These are phyloP conservation scores for Cecropterus lyciades DNA, from an alignment of 1,140 invertebrate genomes.

Conservation along the genomic window DNA sequence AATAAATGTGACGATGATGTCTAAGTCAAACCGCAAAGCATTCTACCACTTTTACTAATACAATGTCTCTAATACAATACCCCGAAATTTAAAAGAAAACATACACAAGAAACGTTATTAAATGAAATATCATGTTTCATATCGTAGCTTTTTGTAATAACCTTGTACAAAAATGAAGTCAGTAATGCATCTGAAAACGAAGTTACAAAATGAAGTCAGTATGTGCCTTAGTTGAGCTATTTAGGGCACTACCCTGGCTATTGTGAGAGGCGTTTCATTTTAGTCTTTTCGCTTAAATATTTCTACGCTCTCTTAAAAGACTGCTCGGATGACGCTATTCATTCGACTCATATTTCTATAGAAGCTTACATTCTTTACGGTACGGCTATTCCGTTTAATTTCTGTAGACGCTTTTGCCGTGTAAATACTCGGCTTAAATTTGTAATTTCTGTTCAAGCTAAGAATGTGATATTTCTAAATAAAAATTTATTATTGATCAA, in stretches of 20 bases:
- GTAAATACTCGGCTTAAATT: not conserved
- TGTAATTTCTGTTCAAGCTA: not conserved
- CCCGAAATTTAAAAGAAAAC: too few relatives aligned
- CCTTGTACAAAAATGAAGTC: not conserved
- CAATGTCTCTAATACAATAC: too few relatives aligned
- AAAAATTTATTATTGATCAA: too few relatives aligned
- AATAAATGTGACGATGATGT: too few relatives aligned
- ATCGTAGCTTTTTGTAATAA: too few relatives aligned
- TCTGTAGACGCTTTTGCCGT: conserved; percentile 7
- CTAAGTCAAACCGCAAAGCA: too few relatives aligned
- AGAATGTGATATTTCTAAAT: too few relatives aligned
- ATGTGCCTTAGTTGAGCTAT: conserved; percentile 9
- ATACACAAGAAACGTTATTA: too few relatives aligned
- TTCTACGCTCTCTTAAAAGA: conserved; percentile 15
- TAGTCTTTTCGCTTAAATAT: conserved; percentile 20
- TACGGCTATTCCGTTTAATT: conserved; percentile 9
- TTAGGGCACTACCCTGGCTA: conserved; percentile 10
- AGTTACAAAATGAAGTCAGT: conserved; percentile 1
- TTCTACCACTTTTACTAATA: too few relatives aligned
- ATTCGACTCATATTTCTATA: conserved; percentile 28
- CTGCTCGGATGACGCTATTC: conserved; percentile 18
- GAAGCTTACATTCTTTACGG: conserved; percentile 14
- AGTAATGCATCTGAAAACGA: conserved; percentile 1
- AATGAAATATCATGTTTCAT: too few relatives aligned
- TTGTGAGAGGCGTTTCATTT: conserved; percentile 26